Evolutionary conservation across 2,797 vertebrate species (phyloP).

Genomic region (Hoplostethus mediterraneus): DNA sequence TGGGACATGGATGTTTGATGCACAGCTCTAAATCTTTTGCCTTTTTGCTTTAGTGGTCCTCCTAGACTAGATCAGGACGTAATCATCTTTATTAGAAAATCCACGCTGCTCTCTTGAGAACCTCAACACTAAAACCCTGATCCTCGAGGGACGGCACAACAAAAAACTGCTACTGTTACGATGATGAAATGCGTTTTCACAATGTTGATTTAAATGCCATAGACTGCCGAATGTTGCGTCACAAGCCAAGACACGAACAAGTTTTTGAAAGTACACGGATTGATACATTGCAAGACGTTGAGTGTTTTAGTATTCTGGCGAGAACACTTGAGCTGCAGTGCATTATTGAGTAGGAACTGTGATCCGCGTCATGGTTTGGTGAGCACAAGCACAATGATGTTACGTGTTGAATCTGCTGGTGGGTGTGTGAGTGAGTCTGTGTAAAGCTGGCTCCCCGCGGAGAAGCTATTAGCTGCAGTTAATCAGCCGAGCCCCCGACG

Average conservation of each 20-base stretch:
- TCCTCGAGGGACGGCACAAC: constrained; percentile 35
- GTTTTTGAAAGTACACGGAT: neutral
- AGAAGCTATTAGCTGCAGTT: constrained; percentile 69
- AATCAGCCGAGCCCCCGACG: constrained; percentile 52
- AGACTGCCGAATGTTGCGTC: constrained; percentile 29
- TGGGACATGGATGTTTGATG: constrained; percentile 48
- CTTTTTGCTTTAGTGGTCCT: constrained; percentile 22
- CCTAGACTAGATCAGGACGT: constrained; percentile 4
- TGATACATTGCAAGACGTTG: neutral
- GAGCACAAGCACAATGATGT: constrained; percentile 40
- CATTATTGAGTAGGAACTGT: constrained; percentile 20
- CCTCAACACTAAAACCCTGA: constrained; percentile 4
- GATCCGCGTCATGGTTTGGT: constrained; percentile 25
- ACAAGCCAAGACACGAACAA: neutral
- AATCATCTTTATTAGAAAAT: constrained; percentile 15
- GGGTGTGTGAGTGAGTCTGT: constrained; percentile 49
- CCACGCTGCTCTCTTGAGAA: constrained; percentile 19
- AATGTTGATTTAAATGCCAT: constrained; percentile 11
- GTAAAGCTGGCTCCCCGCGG: constrained; percentile 52
- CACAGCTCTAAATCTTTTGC: constrained; percentile 21
- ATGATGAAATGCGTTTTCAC: constrained; percentile 1
- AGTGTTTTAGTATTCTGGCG: neutral
- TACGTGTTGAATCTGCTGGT: constrained; percentile 38
- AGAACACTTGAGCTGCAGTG: constrained; percentile 14
- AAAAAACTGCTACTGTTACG: constrained; percentile 25